Percentiles rank a stretch among this genome's conserved stretches.
These are phyloP conservation scores for Venturia canescens DNA, from an alignment of 1,140 invertebrate genomes.

Conservation along the genomic window DNA sequence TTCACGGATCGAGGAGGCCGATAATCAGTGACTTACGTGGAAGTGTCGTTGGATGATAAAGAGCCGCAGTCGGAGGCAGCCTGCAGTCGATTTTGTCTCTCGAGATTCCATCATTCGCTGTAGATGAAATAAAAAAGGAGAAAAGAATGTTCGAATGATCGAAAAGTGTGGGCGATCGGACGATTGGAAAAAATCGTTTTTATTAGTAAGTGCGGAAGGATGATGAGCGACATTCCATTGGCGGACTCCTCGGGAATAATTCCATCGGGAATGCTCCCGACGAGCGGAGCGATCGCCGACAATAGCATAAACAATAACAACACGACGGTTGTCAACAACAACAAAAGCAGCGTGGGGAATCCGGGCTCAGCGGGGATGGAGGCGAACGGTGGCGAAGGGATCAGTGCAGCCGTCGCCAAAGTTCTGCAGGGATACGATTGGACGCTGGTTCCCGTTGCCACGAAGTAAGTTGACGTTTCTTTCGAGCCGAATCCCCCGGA, in stretches of 20 bases:
- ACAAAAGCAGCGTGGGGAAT: conserved; percentile 43
- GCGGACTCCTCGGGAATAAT: conserved; percentile 49
- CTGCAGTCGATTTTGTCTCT: no score
- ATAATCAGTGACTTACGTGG: conserved; percentile 22
- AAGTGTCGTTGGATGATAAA: conserved; percentile 17
- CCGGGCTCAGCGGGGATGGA: conserved; percentile 33
- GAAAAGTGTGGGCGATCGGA: not conserved
- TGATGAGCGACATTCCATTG: conserved; percentile 52
- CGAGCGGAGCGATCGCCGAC: conserved; percentile 36
- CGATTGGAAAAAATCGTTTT: no score
- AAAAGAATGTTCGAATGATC: conserved; percentile 14
- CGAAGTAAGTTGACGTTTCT: conserved; percentile 80
- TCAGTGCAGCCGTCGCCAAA: conserved; percentile 86
- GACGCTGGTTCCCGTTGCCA: conserved; percentile 88
- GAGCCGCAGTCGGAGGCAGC: no score
- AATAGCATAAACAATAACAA: conserved; percentile 57
- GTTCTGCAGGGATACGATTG: conserved; percentile 91
- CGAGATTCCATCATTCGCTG: no score
- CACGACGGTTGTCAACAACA: conserved; percentile 54
- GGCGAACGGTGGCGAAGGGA: conserved; percentile 77
- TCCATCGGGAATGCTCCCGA: conserved; percentile 19
- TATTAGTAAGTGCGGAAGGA: not conserved
- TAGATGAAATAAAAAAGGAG: no score
- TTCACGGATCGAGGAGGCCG: not conserved
- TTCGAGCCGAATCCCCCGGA: not conserved